Percentiles rank a stretch among this genome's conserved stretches.
Conservation (phyloP, 1,140 invertebrate species). For the Idris sp. region DNA sequence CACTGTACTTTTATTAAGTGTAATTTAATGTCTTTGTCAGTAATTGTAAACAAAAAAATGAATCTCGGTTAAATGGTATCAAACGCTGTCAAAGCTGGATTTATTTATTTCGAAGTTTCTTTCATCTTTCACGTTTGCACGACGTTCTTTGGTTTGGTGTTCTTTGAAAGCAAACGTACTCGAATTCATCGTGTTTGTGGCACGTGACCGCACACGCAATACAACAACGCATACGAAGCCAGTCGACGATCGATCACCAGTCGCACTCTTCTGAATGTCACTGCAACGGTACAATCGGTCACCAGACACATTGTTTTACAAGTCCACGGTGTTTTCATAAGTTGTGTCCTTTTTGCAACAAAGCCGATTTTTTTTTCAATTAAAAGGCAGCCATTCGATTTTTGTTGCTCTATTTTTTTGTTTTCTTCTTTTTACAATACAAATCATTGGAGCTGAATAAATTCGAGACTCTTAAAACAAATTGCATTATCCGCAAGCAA, state of each 20-base stretch:
- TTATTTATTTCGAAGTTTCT: conserved; percentile 49
- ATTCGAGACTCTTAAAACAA: conserved; percentile 7
- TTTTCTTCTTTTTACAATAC: too few species aligned
- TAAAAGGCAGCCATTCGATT: too few species aligned
- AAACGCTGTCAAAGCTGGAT: conserved; percentile 31
- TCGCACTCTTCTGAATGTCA: conserved; percentile 63
- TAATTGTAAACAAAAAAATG: too few species aligned
- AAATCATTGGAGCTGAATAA: too few species aligned
- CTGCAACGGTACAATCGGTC: conserved; percentile 49
- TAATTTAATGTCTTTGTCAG: too few species aligned
- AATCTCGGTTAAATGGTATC: conserved; percentile 29
- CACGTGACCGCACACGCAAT: conserved; percentile 67
- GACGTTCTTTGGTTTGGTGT: conserved; percentile 32
- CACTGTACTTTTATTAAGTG: too few species aligned
- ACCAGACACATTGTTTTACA: conserved; percentile 44
- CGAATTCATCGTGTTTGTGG: conserved; percentile 50
- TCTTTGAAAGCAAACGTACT: conserved; percentile 48
- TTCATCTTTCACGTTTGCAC: conserved; percentile 41
- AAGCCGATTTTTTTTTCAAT: too few species aligned
- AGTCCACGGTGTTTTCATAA: conserved; percentile 39
- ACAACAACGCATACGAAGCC: conserved; percentile 47
- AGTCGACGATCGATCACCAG: conserved; percentile 69
- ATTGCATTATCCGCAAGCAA: conserved; percentile 6
- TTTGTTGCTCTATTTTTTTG: too few species aligned
- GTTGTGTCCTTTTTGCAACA: conserved; percentile 5